Evolutionary conservation across 2,113 vertebrate genomes (phyloP).

Genomic region (Ictalurus furcatus): DNA sequence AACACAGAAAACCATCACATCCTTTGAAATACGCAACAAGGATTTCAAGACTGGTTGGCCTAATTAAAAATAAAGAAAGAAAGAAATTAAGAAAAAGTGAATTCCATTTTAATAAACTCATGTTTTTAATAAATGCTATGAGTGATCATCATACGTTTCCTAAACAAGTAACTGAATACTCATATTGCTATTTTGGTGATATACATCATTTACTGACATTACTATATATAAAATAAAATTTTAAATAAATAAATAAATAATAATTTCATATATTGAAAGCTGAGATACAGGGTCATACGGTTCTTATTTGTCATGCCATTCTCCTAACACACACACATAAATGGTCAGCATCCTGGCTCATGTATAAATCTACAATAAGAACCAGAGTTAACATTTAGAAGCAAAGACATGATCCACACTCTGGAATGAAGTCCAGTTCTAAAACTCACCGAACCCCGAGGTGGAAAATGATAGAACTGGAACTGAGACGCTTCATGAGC

Average conservation of each 20-base stretch:
- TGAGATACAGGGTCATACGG: too few relatives aligned
- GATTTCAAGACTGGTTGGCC: not conserved
- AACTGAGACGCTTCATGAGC: not conserved
- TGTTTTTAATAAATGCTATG: not conserved
- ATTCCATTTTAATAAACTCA: not conserved
- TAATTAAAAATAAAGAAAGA: not conserved
- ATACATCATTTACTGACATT: not conserved
- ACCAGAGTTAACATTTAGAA: not conserved
- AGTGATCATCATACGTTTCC: not conserved
- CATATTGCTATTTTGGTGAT: not conserved
- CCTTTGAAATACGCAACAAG: not conserved
- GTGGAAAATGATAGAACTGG: not conserved
- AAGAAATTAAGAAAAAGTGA: not conserved
- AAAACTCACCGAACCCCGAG: not conserved
- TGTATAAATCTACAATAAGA: not conserved
- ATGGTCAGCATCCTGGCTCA: too few relatives aligned
- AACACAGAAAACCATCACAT: not conserved
- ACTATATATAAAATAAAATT: not conserved
- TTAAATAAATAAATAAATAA: not conserved
- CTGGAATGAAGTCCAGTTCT: not conserved
- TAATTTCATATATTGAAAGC: not conserved
- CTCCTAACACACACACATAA: not conserved
- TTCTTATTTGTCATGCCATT: not conserved
- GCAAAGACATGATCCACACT: conserved; percentile 4
- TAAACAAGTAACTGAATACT: not conserved